These are phyloP conservation scores for Drosophila neotestacea DNA, from an alignment of 2,888 invertebrate genomes.

Conservation along the genomic window DNA sequence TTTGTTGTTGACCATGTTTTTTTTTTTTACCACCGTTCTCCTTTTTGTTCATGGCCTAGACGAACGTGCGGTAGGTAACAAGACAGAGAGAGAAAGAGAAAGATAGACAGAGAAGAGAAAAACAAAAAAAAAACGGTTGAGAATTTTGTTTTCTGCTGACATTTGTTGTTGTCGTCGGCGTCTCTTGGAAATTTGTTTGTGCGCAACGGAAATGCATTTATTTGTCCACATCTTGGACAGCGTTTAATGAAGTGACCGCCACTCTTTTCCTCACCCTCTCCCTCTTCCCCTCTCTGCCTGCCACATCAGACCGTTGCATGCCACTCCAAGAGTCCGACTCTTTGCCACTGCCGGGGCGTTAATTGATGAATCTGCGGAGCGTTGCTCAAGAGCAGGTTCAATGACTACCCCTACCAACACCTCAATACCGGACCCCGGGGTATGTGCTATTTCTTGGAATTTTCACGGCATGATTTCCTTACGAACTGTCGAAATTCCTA, in stretches of 20 bases:
- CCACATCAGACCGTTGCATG: conserved; percentile 15
- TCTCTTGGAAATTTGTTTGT: conserved; percentile 83
- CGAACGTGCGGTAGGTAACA: conserved; percentile 71
- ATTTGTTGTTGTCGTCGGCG: conserved; percentile 63
- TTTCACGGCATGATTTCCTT: conserved; percentile 75
- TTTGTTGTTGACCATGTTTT: conserved; percentile 78
- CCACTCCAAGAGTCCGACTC: conserved; percentile 21
- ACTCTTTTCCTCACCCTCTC: conserved; percentile 18
- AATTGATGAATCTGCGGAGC: conserved; percentile 80
- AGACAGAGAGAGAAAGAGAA: conserved; percentile 2
- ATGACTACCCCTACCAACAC: conserved; percentile 61
- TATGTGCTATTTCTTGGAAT: conserved; percentile 81
- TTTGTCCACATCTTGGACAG: conserved; percentile 77
- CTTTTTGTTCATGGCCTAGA: conserved; percentile 23
- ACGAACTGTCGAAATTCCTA: conserved; percentile 31
- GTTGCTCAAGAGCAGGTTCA: conserved; percentile 62
- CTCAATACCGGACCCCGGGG: neutral
- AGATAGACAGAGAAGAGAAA: conserved; percentile 3
- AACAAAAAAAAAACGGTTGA: conserved; percentile 26
- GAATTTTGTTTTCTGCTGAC: conserved; percentile 52
- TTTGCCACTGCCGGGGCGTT: conserved; percentile 67
- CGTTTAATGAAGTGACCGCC: conserved; percentile 77
- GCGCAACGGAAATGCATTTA: conserved; percentile 80
- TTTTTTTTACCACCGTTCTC: conserved; percentile 52
- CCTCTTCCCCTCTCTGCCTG: neutral